Evolutionary conservation across 2,113 vertebrate genomes (phyloP).

Genomic region (Eulemur rufifrons): DNA sequence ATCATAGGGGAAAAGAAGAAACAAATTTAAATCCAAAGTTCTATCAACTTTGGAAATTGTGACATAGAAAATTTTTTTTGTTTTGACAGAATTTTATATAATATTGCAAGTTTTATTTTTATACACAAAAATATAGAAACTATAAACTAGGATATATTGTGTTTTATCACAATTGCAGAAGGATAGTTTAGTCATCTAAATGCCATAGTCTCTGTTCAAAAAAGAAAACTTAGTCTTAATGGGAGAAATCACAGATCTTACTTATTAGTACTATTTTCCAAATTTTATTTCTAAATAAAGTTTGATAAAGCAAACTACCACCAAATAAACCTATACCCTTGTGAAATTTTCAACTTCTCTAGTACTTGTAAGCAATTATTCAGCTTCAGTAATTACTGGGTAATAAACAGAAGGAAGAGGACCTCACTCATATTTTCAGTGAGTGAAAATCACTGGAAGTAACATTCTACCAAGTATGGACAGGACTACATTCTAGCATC

Average conservation of each 20-base stretch:
- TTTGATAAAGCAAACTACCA: neutral
- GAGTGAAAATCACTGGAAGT: neutral
- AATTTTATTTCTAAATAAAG: neutral
- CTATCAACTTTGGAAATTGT: conserved; percentile 11
- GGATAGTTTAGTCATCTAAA: neutral
- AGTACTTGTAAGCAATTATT: neutral
- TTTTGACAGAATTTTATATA: conserved; percentile 12
- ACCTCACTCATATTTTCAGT: neutral
- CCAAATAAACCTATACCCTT: neutral
- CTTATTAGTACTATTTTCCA: neutral
- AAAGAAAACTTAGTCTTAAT: neutral
- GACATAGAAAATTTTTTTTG: neutral
- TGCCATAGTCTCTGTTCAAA: neutral
- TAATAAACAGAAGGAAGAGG: neutral
- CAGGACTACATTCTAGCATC: neutral
- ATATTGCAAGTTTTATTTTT: conserved; percentile 22
- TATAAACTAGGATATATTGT: neutral
- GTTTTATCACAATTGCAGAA: neutral
- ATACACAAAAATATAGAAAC: neutral
- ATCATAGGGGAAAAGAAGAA: neutral
- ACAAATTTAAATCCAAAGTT: neutral
- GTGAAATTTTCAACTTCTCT: neutral
- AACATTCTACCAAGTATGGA: neutral
- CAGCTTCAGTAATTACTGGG: neutral
- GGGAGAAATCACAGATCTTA: neutral